phyloP scores from a whole-genome alignment of 2,113 vertebrate species.

The Oreochromis aureus region DNA sequence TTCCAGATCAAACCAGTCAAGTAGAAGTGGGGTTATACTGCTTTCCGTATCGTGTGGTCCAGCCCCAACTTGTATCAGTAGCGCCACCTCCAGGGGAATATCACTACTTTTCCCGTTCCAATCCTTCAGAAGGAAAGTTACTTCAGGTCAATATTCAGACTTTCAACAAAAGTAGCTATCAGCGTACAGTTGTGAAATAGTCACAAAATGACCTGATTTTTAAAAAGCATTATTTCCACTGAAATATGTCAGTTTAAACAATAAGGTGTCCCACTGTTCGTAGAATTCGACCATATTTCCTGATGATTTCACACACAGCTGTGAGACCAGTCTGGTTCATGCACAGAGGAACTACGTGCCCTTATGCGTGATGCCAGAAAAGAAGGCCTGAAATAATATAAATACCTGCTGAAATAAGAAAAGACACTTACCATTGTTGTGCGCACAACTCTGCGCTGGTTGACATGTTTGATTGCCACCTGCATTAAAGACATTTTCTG shows the following conservation, averaged over 20 bases:
- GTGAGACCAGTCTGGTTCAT: background rate
- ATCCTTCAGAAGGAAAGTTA: background rate
- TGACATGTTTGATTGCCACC: background rate
- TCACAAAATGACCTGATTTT: background rate
- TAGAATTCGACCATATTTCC: background rate
- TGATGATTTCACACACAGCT: background rate
- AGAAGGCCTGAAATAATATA: background rate
- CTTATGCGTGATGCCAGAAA: background rate
- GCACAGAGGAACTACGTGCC: background rate
- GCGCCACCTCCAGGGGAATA: background rate
- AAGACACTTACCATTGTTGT: background rate
- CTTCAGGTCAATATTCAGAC: background rate
- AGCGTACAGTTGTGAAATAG: background rate
- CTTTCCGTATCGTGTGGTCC: background rate
- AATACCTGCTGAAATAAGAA: background rate
- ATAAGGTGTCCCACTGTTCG: background rate
- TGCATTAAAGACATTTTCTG: background rate
- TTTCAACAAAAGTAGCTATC: background rate
- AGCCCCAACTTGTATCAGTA: background rate
- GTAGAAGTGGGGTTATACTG: background rate
- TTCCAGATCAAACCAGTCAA: background rate
- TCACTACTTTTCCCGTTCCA: background rate
- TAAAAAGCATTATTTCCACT: background rate
- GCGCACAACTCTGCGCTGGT: fast-evolving
- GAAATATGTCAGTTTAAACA: background rate